Percentiles rank a stretch among this genome's conserved stretches.
phyloP scores from a whole-genome alignment of 2,797 vertebrate species.

The Gorsachius magnificus region DNA sequence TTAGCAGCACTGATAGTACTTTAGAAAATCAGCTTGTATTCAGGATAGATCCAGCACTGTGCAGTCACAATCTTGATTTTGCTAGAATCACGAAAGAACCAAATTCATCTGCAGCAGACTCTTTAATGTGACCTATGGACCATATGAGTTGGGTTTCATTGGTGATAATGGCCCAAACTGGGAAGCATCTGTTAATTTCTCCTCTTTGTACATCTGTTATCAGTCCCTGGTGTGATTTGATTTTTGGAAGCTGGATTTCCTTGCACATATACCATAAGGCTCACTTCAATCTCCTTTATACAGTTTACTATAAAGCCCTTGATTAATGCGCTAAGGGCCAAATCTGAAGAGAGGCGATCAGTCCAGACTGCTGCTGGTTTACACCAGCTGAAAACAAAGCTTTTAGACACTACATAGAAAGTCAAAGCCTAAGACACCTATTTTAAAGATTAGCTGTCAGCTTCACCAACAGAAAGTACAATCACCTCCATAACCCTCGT shows the following conservation, averaged over 20 bases:
- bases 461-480: background rate
- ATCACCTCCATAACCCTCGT: background rate
- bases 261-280: background rate
- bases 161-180: slow-evolving; percentile 23
- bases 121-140: background rate
- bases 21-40: background rate
- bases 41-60: background rate
- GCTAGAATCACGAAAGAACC: background rate
- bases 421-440: background rate
- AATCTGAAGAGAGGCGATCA: background rate
- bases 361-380: background rate
- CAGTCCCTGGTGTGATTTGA: slow-evolving; percentile 29
- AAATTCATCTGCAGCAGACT: background rate
- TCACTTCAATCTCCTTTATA: slow-evolving; percentile 40
- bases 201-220: slow-evolving; percentile 31
- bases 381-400: background rate
- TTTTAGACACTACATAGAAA: background rate
- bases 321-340: slow-evolving; percentile 17
- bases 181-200: slow-evolving; percentile 25
- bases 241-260: slow-evolving; percentile 51
- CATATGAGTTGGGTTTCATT: background rate
- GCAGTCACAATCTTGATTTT: background rate
- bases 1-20: background rate
- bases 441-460: slow-evolving; percentile 49
- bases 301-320: slow-evolving; percentile 36